Base-by-base conservation (phyloP, 2,888 invertebrate genomes). In the Nymphalis urticae region DNA sequence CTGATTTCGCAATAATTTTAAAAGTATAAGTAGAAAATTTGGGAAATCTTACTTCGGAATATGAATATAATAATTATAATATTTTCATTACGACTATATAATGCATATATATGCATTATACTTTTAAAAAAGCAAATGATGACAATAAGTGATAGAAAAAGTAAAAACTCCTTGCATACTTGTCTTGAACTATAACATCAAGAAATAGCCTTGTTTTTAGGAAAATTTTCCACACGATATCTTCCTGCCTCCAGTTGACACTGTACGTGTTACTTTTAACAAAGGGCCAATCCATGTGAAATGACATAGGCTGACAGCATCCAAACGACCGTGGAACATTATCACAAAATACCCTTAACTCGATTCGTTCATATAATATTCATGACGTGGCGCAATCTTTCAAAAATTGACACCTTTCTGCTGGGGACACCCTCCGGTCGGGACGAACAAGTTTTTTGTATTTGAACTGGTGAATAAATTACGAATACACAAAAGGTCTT, bases 361-460 rank as follows among this genome's bases (percentile, higher is more conserved):
- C 89, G 83, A 89, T 87, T 89, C 90, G 86, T 90, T 92, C 89
- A 92, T 92, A 91, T 91, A 92, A 92, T 89, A 92, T 92, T 92
- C 92, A 92, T 92, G 92, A 90, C 89, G 87, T 75, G 87, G 85
- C 84, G 85, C 92, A 91, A 92, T 92, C 92, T 92, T 92, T 92
- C 92, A 92, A 92, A 92, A 92, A 92, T 92, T 92, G 92, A 92
- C 92, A 92, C 91, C 90, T 90, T 89, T 88, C 87, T 81, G 80
- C 82, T 79, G 79, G 85, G 85, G 84, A 75, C 80, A 81, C 82
- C 83, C 85, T 82, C 76, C 75, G 80, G 79, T 80, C 75, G 78
- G 80, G 82, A 82, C 79, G 86, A 81, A 88, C 89, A 90, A 89
- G 88, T 89, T 90, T 90, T 90, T 90, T 88, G 88, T 88, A 86